phyloP scores from a whole-genome alignment of 2,113 vertebrate genomes.

The Rhinogobius similis region DNA sequence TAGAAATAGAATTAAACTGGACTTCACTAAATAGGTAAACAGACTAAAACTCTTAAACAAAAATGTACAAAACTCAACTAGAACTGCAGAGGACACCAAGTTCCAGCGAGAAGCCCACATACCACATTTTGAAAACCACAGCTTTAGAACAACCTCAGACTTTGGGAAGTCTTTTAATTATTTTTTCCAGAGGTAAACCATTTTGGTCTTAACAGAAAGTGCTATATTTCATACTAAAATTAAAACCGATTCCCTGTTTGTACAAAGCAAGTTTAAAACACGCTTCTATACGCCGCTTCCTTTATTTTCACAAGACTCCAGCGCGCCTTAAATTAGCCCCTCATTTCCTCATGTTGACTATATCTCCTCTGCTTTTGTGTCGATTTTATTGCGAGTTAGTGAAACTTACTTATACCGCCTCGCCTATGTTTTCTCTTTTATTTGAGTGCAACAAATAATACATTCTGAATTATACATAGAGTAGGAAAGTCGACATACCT shows the following conservation, averaged over 20 bases:
- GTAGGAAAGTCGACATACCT: constrained; percentile 62
- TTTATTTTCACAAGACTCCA: constrained; percentile 13
- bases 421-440: constrained; percentile 60
- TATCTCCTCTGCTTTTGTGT: constrained; percentile 66
- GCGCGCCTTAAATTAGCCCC: constrained; percentile 15
- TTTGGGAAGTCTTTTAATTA: constrained; percentile 26
- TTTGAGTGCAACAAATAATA: constrained; percentile 72
- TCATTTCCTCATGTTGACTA: constrained; percentile 67
- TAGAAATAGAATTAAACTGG: too few species aligned
- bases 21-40: too few species aligned
- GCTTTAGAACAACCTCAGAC: constrained; percentile 4
- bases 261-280: constrained; percentile 58
- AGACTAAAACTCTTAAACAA: too few species aligned
- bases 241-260: constrained; percentile 58
- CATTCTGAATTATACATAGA: constrained; percentile 72
- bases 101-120: too few species aligned
- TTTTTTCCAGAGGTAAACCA: constrained; percentile 57
- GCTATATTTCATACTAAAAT: constrained; percentile 46
- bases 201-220: constrained; percentile 57
- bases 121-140: too few species aligned
- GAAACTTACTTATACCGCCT: constrained; percentile 56
- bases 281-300: constrained; percentile 37
- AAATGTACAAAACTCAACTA: too few species aligned
- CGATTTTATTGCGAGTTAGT: constrained; percentile 70
- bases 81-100: too few species aligned